Evolutionary conservation across 2,113 vertebrate genomes (phyloP).

Genomic region (Xenopus laevis): DNA sequence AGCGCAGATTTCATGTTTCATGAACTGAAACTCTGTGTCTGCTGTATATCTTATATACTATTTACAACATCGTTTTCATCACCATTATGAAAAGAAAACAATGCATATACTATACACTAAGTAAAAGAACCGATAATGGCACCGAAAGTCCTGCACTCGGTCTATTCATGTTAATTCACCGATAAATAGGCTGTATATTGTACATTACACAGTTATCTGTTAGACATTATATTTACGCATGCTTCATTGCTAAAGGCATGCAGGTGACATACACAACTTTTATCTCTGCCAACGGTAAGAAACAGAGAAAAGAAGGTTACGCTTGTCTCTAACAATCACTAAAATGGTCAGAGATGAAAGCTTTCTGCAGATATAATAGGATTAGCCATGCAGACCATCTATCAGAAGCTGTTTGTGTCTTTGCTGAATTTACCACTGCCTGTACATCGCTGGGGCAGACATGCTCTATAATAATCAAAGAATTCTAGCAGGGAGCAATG

Average conservation of each 20-base stretch:
- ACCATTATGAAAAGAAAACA: too few relatives aligned
- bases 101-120: too few relatives aligned
- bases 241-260: conserved; percentile 53
- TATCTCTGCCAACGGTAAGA: conserved; percentile 53
- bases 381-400: conserved; percentile 55
- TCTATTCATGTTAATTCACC: too few relatives aligned
- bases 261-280: conserved; percentile 61
- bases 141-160: too few relatives aligned
- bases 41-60: too few relatives aligned
- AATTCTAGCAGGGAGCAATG: conserved; percentile 11
- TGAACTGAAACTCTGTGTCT: too few relatives aligned
- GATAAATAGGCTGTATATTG: too few relatives aligned
- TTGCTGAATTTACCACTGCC: conserved; percentile 46
- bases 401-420: conserved; percentile 66
- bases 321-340: not conserved
- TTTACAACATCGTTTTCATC: too few relatives aligned
- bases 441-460: conserved; percentile 54
- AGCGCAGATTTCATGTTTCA: too few relatives aligned
- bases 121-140: too few relatives aligned
- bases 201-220: conserved; percentile 31
- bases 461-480: conserved; percentile 52
- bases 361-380: conserved; percentile 53
- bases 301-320: conserved; percentile 49
- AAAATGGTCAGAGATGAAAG: conserved; percentile 59
- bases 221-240: conserved; percentile 48